These are phyloP conservation scores for Eptesicus fuscus DNA, from an alignment of 2,113 vertebrate genomes.

Conservation along the genomic window DNA sequence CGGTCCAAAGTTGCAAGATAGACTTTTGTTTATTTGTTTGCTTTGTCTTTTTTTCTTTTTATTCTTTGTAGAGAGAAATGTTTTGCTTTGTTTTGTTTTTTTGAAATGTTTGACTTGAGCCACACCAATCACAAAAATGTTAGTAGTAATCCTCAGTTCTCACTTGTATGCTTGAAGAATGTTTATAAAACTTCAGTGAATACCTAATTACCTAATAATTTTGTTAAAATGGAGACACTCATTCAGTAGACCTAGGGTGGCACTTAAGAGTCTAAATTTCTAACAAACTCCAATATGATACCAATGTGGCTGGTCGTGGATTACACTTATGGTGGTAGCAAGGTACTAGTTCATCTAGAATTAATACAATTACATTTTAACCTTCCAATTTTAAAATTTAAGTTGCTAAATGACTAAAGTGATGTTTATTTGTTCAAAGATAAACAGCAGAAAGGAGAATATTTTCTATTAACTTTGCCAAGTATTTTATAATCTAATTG, in stretches of 20 bases:
- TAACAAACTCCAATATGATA: neutral
- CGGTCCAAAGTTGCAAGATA: neutral
- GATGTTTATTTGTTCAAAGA: neutral
- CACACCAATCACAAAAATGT: neutral
- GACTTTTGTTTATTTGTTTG: neutral
- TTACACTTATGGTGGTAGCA: neutral
- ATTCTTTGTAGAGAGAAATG: neutral
- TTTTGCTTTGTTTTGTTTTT: neutral
- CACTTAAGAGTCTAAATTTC: neutral
- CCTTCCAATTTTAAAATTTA: neutral
- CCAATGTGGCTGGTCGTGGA: neutral
- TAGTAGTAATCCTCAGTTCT: neutral
- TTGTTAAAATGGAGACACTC: neutral
- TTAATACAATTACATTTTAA: neutral
- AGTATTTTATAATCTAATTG: neutral
- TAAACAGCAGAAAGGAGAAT: neutral
- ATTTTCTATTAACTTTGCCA: neutral
- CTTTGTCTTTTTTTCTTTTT: neutral
- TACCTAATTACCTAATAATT: neutral
- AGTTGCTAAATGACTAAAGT: neutral
- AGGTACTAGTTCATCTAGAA: neutral
- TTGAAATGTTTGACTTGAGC: neutral
- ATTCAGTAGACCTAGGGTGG: neutral
- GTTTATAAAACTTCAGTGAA: neutral
- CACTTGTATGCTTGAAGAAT: neutral